Percentiles rank a stretch among this genome's conserved stretches.
Evolutionary conservation across 2,113 vertebrate genomes (phyloP).

Genomic region (Zosterops pallidus): DNA sequence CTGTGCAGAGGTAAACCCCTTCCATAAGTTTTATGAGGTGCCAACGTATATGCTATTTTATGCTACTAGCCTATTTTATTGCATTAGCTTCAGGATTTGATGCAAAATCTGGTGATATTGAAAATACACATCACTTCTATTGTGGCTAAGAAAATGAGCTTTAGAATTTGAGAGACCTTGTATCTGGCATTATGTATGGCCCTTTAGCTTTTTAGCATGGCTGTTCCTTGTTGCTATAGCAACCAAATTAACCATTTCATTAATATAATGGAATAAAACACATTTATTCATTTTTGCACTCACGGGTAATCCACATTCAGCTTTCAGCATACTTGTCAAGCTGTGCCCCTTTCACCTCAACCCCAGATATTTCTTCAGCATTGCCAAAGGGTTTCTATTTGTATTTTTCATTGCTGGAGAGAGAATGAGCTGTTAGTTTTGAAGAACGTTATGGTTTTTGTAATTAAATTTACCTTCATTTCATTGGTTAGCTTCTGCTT

Average conservation of each 20-base stretch:
- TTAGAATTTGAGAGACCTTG: slow-evolving; percentile 82
- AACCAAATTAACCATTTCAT: slow-evolving; percentile 86
- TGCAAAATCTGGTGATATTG: slow-evolving; percentile 75
- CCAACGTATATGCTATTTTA: slow-evolving; percentile 66
- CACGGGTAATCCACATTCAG: slow-evolving; percentile 33
- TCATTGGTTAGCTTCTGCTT: slow-evolving; percentile 65
- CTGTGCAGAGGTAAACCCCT: slow-evolving; percentile 58
- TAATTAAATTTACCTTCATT: slow-evolving; percentile 68
- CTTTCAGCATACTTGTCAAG: slow-evolving; percentile 57
- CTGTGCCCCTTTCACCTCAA: slow-evolving; percentile 47
- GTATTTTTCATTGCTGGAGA: slow-evolving; percentile 8
- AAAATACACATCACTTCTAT: slow-evolving; percentile 77
- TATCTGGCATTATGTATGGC: slow-evolving; percentile 81
- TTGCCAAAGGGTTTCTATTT: slow-evolving; percentile 47
- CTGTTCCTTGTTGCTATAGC: slow-evolving; percentile 85
- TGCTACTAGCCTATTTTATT: slow-evolving; percentile 69
- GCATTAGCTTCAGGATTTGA: slow-evolving; percentile 76
- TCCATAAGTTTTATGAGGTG: slow-evolving; percentile 59
- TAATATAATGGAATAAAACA: slow-evolving; percentile 73
- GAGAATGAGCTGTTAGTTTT: not conserved
- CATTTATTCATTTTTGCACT: slow-evolving; percentile 65
- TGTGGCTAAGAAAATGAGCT: slow-evolving; percentile 82
- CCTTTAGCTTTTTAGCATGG: slow-evolving; percentile 82
- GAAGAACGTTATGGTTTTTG: slow-evolving; percentile 46
- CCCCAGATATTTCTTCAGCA: slow-evolving; percentile 48